Evolutionary conservation across 2,888 invertebrate species (phyloP).

Genomic region (Mimas tiliae): DNA sequence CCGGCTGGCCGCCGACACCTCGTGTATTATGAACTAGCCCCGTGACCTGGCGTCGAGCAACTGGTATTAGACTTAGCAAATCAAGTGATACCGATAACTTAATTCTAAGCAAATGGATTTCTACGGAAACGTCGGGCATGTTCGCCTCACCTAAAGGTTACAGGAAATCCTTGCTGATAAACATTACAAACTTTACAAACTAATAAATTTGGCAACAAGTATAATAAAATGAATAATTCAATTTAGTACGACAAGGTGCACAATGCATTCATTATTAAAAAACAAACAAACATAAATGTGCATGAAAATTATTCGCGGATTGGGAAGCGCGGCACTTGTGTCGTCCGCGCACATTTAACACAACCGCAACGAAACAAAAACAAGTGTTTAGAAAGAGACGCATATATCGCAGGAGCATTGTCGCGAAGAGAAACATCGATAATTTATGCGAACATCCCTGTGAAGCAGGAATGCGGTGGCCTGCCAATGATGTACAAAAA

Average conservation of each 20-base stretch:
- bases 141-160: slow-evolving; percentile 32
- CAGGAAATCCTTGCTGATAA: slow-evolving; percentile 19
- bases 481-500: slow-evolving; percentile 36
- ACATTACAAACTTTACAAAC: slow-evolving; percentile 24
- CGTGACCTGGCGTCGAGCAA: slow-evolving; percentile 82
- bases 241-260: background rate
- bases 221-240: background rate
- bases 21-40: slow-evolving; percentile 83
- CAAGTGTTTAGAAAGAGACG: slow-evolving; percentile 75
- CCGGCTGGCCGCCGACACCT: slow-evolving; percentile 82
- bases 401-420: slow-evolving; percentile 61
- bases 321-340: slow-evolving; percentile 65
- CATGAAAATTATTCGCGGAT: slow-evolving; percentile 56
- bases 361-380: slow-evolving; percentile 71
- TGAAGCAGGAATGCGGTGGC: slow-evolving; percentile 73
- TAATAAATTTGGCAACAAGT: background rate
- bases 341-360: slow-evolving; percentile 61
- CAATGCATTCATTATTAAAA: slow-evolving; percentile 31
- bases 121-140: slow-evolving; percentile 55
- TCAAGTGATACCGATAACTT: slow-evolving; percentile 63
- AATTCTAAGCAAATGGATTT: slow-evolving; percentile 65
- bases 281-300: slow-evolving; percentile 47
- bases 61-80: slow-evolving; percentile 78
- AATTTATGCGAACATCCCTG: slow-evolving; percentile 84
- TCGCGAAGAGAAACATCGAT: slow-evolving; percentile 78